Evolutionary conservation across 1,140 invertebrate species (phyloP).

Genomic region (Diachasma alloeum): DNA sequence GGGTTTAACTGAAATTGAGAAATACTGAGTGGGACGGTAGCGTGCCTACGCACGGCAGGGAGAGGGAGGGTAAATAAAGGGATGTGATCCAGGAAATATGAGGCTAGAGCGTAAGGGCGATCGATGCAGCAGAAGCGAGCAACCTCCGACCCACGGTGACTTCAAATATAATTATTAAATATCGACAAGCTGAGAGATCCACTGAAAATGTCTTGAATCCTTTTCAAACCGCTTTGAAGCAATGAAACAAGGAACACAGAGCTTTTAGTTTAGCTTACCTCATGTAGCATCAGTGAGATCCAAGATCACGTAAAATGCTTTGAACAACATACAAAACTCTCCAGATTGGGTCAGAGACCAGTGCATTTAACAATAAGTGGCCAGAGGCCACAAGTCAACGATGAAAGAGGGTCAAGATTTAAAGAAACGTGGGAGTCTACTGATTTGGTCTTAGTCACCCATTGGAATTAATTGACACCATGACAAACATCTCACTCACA

Average conservation of each 20-base stretch:
- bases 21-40: neutral
- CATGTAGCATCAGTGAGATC: neutral
- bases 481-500: neutral
- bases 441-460: neutral
- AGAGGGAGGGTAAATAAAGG: slow-evolving; percentile 10
- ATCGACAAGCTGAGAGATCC: too few species aligned
- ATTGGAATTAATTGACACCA: neutral
- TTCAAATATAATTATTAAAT: too few species aligned
- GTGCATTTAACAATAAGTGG: neutral
- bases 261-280: neutral
- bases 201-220: too few species aligned
- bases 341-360: neutral
- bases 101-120: slow-evolving; percentile 15
- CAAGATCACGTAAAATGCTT: neutral
- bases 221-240: too few species aligned
- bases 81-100: slow-evolving; percentile 29
- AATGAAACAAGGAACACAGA: too few species aligned
- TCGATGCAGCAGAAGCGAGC: slow-evolving; percentile 25
- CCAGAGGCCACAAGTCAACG: neutral
- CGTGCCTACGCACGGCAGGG: neutral
- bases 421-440: neutral
- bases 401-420: neutral
- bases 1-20: neutral
- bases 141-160: slow-evolving; percentile 1
- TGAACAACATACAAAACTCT: neutral